Evolutionary conservation across 2,888 invertebrate genomes (phyloP), one percentile per base, ranked within the genome.

Genomic region (Dynastes hyllus): DNA sequence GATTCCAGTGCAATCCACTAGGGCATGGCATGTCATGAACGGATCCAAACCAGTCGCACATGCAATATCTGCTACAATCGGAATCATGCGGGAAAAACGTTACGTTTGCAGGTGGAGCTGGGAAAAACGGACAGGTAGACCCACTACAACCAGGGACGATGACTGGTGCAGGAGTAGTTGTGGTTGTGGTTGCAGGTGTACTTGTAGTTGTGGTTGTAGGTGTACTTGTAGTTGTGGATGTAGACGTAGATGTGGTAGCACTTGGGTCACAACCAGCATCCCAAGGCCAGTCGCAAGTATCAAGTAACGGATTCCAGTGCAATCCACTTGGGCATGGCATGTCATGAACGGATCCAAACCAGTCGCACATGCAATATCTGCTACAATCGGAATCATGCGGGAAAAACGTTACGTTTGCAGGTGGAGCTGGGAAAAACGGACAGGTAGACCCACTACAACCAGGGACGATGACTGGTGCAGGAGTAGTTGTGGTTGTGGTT

Each of bases 251-350:
- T 32, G 32, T 2, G 2, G 32, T 32, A 4, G 55, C 55, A 37
- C 6, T 1, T 8, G 45, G 45, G 8, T 71, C 71, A 58, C 75
- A 75, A 13, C 45, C 61, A 11, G 63, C 63, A 27, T 27, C 45
- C 61, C 45, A 16, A 0, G 75, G 63, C 75, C 75, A 63, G 63
- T 75, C 75, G 16, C 75, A 84, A 6, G 80, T 79, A 13, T 83
- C 70, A 2, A 76, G 6, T 11, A 27, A 45, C 3, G 80, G 32
- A 66, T 83, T 83, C 76, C 83, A 84, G 73, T 83, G 81, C 4
- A 83, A 76, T n/a, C 81, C 82, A 16, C 27, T 13, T 8, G 83
- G 81, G 66, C 84, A 84, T 1, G 77, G 29, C 77, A 76, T 73
- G 2, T 76, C 75, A n/a, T 63, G 61, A 3, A 80, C 50, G 53